Base-by-base conservation (phyloP, 2,888 invertebrate genomes). In the Eupithecia pulchellata region DNA sequence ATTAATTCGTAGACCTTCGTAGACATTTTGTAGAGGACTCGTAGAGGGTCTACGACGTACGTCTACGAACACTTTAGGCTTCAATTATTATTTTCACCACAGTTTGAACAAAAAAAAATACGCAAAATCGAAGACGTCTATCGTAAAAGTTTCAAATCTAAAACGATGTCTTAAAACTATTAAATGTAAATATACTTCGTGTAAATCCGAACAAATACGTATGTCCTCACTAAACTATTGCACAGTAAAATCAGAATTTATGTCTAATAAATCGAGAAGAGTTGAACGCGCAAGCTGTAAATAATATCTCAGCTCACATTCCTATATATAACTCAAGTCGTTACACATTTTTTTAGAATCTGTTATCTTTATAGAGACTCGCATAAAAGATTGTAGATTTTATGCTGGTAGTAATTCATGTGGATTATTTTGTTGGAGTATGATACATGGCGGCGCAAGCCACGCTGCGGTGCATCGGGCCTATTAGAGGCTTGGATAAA, bases 401-500 rank as follows among this genome's bases (percentile, higher is more conserved):
- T 83, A 85, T 82, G 82, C 79, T 75, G 84, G 82, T 85, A 90
- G 86, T 91, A 91, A 91, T 82, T 92, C 90, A 91, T 80, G 79
- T 71, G 91, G 92, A 92, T 93, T 93, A 93, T 92, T 91, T 90
- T 91, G 90, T 90, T 91, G 89, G 78, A 81, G 84, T 91, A 92
- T 93, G 93, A 93, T 93, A 92, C 91, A 93, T 89, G 88, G 83
- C 83, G 85, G 88, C 81, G 88, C 82, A 84, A 84, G 86, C 83
- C 78, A 78, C 79, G 90, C 86, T 88, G 86, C 88, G 88, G 86
- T 87, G 88, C 90, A 88, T 78, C 85, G 84, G 81, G 87, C 89
- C 91, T 91, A 92, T 93, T 91, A 92, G 89, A 90, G 86, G 89
- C 91, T 90, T 91, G 91, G 88, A 91, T 92, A 93, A 92, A 93